Percentiles rank a stretch among this genome's conserved stretches.
phyloP scores from a whole-genome alignment of 2,113 vertebrate species.

The Mellivora capensis region DNA sequence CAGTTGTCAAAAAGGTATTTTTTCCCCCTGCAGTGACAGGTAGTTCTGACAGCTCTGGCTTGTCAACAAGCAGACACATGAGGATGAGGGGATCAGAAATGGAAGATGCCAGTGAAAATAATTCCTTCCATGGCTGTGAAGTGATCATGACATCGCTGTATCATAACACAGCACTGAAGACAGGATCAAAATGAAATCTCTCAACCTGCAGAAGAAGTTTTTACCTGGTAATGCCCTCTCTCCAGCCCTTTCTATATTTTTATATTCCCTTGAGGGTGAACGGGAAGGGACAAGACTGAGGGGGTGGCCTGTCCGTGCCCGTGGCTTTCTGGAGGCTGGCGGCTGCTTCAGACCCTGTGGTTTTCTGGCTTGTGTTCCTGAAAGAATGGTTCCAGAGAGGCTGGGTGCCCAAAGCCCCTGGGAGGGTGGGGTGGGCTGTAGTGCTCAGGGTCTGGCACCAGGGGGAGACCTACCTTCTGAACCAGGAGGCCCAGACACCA shows the following conservation, averaged over 20 bases:
- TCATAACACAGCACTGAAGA: background rate
- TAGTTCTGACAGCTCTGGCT: slow-evolving; percentile 67
- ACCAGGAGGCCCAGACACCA: background rate
- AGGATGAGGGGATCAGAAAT: slow-evolving; percentile 65
- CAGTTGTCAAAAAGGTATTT: slow-evolving; percentile 65
- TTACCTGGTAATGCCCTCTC: background rate
- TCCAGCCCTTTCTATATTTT: background rate
- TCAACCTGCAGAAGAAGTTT: slow-evolving; percentile 35
- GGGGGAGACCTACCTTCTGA: background rate
- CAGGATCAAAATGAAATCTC: slow-evolving; percentile 63
- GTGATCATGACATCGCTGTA: slow-evolving; percentile 54
- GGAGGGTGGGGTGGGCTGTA: background rate
- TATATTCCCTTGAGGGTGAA: background rate
- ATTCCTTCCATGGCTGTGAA: slow-evolving; percentile 47
- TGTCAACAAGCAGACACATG: slow-evolving; percentile 70
- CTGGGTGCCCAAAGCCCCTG: background rate
- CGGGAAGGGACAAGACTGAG: background rate
- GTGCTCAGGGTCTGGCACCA: background rate
- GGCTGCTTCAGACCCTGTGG: background rate
- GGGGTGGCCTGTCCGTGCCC: background rate
- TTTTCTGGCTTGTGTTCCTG: background rate
- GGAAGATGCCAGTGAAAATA: slow-evolving; percentile 67
- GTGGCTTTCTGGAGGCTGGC: background rate
- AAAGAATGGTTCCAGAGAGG: background rate
- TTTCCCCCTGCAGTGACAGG: slow-evolving; percentile 58